These are phyloP conservation scores for Limnodromus scolopaceus DNA, from an alignment of 2,797 vertebrate genomes.

Conservation along the genomic window DNA sequence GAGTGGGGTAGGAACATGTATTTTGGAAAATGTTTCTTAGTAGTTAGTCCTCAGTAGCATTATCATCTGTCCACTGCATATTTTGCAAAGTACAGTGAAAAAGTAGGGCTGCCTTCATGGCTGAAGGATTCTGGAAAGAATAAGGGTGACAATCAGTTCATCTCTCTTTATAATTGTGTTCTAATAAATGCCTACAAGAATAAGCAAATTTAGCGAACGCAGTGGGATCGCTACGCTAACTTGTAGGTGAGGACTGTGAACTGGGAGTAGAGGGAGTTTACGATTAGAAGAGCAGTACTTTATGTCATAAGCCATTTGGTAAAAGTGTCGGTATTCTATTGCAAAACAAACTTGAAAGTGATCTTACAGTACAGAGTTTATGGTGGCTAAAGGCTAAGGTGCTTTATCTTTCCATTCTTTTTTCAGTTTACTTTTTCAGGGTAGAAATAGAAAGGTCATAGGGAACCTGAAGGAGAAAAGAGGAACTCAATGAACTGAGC, in stretches of 20 bases:
- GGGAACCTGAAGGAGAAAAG: background rate
- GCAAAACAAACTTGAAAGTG: background rate
- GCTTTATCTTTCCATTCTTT: background rate
- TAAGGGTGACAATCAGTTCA: background rate
- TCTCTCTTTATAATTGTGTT: background rate
- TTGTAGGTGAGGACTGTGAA: background rate
- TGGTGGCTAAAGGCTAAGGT: background rate
- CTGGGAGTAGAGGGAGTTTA: background rate
- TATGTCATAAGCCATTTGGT: background rate
- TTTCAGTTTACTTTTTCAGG: background rate
- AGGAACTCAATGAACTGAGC: background rate
- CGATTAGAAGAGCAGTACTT: background rate
- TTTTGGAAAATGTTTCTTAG: background rate
- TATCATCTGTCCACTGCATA: background rate
- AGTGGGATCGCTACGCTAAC: background rate
- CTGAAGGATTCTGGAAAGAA: background rate
- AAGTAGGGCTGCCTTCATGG: background rate
- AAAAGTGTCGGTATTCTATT: background rate
- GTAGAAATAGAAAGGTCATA: background rate
- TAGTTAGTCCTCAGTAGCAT: background rate
- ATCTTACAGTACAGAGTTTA: background rate
- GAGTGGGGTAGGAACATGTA: background rate
- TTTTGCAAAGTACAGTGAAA: background rate
- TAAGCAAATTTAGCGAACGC: background rate
- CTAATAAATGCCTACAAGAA: background rate